A percentile compares a stretch with the other conserved stretches of the same genome.
Evolutionary conservation across 2,113 vertebrate species (phyloP).

Genomic region (Tinamus guttatus): DNA sequence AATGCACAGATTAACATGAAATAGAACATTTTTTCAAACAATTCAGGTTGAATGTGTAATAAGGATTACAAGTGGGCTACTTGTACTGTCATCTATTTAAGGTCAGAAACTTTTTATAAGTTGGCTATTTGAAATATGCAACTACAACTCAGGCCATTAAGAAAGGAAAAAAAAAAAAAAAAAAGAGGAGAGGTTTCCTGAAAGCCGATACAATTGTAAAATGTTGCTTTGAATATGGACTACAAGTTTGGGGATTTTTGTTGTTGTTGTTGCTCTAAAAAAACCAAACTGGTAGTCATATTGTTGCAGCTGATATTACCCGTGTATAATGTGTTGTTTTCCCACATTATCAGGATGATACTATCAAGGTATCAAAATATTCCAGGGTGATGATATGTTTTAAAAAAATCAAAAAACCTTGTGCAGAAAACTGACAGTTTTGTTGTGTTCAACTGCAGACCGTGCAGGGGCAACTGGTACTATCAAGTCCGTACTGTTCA

Average conservation of each 20-base stretch:
- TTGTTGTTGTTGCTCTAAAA: background rate
- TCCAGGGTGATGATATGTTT: background rate
- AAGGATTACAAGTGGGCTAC: background rate
- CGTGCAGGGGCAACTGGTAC: background rate
- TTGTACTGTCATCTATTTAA: background rate
- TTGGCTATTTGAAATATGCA: background rate
- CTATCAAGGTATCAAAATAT: background rate
- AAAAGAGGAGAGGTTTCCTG: background rate
- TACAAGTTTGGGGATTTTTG: background rate
- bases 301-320: background rate
- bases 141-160: no score
- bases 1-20: background rate
- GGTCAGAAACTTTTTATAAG: background rate
- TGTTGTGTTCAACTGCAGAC: background rate
- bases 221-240: background rate
- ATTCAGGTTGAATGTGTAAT: background rate
- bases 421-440: background rate
- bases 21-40: background rate
- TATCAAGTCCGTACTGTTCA: background rate
- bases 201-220: background rate
- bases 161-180: no score
- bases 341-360: background rate
- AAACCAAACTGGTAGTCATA: background rate
- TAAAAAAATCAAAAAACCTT: background rate
- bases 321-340: background rate